Base-by-base conservation (phyloP, 2,888 invertebrate species). In the Hypomecis atomaria region DNA sequence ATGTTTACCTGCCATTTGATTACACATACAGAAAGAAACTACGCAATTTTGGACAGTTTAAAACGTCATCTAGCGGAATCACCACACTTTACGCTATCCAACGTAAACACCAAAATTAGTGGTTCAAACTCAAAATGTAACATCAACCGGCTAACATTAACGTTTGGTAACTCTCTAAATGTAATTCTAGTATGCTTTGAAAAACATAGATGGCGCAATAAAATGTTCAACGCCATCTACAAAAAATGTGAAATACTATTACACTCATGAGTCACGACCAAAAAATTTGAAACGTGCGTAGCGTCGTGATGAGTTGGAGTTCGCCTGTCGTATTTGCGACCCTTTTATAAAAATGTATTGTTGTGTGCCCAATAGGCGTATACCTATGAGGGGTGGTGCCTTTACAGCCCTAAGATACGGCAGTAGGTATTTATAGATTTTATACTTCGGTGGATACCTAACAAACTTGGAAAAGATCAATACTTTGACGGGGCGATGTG, bases 301-400 rank as follows among this genome's bases (percentile, higher is more conserved):
- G 43, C 43, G 43, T 43, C n/a, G 10, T 6, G n/a, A n/a, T n/a
- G 43, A n/a, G 6, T 50, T 23, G 1, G 23, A 23, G 23, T 23
- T 23, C 23, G 23, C 23, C 23, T 23, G 23, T 23, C 1, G 23
- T 2, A 3, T 23, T 23, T 52, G 40, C 23, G 52, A 52, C 59
- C 65, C 67, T 63, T 62, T 50, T 23, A 40, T 40, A 63, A 52
- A 62, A 60, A 53, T 53, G 56, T 64, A 70, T 65, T 59, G 59
- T 67, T 58, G 61, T 62, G 70, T 71, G 78, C 73, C 66, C 67
- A 74, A 71, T 77, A 78, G 76, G 87, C 87, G 87, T 83, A 76
- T 75, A 81, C 83, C 72, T 67, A 50, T 67, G 73, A 84, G 83
- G 85, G 87, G 88, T 84, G 87, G 84, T 80, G 74, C 86, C 76